Evolutionary conservation across 2,113 vertebrate genomes (phyloP).

Genomic region (Bubo scandiacus): DNA sequence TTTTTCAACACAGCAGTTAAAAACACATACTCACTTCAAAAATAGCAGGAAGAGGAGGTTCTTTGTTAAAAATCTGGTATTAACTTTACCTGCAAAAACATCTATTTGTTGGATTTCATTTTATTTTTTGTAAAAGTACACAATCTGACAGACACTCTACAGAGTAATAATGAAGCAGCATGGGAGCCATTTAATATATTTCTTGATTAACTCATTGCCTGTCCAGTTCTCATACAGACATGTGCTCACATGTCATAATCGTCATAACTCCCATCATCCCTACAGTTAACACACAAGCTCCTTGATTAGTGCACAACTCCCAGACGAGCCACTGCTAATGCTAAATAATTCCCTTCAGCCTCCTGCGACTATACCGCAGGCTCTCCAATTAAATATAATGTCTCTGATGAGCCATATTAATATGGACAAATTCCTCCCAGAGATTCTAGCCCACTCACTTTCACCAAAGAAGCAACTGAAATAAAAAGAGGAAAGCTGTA

Average conservation of each 20-base stretch:
- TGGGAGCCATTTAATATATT: constrained; percentile 89
- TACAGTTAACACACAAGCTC: constrained; percentile 82
- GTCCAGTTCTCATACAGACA: constrained; percentile 90
- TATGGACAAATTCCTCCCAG: constrained; percentile 77
- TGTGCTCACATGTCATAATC: constrained; percentile 96
- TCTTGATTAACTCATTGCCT: constrained; percentile 96
- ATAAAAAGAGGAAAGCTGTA: constrained; percentile 27
- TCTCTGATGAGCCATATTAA: constrained; percentile 82
- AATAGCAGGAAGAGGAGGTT: not conserved
- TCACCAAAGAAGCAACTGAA: constrained; percentile 49
- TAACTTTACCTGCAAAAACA: constrained; percentile 29
- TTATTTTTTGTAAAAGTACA: constrained; percentile 56
- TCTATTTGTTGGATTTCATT: not conserved
- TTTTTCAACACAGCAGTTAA: not conserved
- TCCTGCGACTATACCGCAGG: constrained; percentile 81
- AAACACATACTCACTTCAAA: not conserved
- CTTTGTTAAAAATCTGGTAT: not conserved
- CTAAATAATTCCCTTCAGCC: constrained; percentile 88
- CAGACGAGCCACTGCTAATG: constrained; percentile 87
- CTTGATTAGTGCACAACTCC: constrained; percentile 91
- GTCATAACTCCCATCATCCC: constrained; percentile 89
- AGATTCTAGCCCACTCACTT: constrained; percentile 68
- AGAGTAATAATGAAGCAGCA: constrained; percentile 87
- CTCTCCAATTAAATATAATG: constrained; percentile 86
- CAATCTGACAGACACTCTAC: constrained; percentile 75